These are phyloP conservation scores for Latheticus oryzae DNA, from an alignment of 2,888 invertebrate species.

Conservation along the genomic window DNA sequence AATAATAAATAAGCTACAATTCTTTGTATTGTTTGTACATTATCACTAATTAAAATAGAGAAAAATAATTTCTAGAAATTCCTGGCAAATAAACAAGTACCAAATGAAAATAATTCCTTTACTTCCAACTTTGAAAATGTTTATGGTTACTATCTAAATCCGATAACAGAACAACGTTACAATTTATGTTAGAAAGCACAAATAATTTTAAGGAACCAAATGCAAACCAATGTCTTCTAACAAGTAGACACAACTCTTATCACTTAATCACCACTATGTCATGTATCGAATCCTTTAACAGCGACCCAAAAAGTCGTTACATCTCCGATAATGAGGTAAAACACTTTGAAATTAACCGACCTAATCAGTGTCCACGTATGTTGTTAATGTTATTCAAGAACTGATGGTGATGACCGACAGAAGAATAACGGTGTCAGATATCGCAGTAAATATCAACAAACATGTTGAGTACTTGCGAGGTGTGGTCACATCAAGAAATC, in stretches of 20 bases:
- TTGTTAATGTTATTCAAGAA: constrained; percentile 27
- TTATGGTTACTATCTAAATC: too few relatives aligned
- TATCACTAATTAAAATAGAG: too few relatives aligned
- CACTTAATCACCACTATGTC: neutral
- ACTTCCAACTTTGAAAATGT: too few relatives aligned
- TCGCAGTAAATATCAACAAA: constrained; percentile 21
- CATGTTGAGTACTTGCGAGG: constrained; percentile 8
- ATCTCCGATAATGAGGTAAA: constrained; percentile 9
- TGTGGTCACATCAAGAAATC: constrained; percentile 14
- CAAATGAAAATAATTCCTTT: too few relatives aligned
- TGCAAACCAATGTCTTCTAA: too few relatives aligned
- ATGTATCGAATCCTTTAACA: constrained; percentile 7
- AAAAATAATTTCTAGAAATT: too few relatives aligned
- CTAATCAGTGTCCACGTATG: constrained; percentile 8
- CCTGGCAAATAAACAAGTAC: too few relatives aligned
- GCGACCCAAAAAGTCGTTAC: neutral
- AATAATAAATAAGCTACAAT: too few relatives aligned
- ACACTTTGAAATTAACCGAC: constrained; percentile 13
- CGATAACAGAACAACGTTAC: too few relatives aligned
- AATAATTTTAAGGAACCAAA: too few relatives aligned
- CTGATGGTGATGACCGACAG: constrained; percentile 28
- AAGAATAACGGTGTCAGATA: constrained; percentile 32
- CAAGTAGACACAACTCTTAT: constrained; percentile 2
- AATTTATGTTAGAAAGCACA: too few relatives aligned
- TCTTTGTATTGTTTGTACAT: too few relatives aligned